Percentiles rank a stretch among this genome's conserved stretches.
Evolutionary conservation across 2,888 invertebrate species (phyloP).

Genomic region (Tanypteryx hageni): DNA sequence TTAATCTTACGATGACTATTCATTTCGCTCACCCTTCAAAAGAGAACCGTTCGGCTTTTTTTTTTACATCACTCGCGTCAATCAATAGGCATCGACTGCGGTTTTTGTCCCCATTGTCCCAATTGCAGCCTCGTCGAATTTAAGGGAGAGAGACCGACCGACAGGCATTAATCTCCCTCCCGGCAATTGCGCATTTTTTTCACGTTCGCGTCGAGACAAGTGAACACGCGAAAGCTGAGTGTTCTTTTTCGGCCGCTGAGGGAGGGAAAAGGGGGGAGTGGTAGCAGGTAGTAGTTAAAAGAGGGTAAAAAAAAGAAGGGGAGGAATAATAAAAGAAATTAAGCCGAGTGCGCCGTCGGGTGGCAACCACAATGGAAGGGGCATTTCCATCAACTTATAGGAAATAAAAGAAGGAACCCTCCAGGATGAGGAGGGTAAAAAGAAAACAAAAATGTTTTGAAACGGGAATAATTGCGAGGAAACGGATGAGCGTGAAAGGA

Average conservation of each 20-base stretch:
- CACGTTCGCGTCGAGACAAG: background rate
- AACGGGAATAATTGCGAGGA: background rate
- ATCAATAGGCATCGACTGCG: background rate
- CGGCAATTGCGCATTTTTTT: constrained; percentile 14
- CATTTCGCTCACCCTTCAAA: too few species aligned
- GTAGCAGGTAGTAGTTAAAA: too few species aligned
- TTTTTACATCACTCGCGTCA: background rate
- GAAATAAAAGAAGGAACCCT: background rate
- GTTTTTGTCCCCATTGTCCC: constrained; percentile 19
- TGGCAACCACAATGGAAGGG: too few species aligned
- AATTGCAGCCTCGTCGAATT: background rate
- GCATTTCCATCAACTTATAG: too few species aligned
- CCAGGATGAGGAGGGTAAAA: background rate
- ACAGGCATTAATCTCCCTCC: constrained; percentile 7
- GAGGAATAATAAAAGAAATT: too few species aligned
- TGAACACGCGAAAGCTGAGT: background rate
- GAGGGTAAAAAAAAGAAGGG: too few species aligned
- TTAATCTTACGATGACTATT: too few species aligned
- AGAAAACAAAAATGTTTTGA: background rate
- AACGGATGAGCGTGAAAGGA: background rate
- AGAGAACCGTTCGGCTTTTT: too few species aligned
- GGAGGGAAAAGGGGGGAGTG: background rate
- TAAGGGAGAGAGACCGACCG: background rate
- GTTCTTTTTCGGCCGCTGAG: background rate
- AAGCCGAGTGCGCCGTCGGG: too few species aligned